These are phyloP conservation scores for Hylia prasina DNA, from an alignment of 2,113 vertebrate species.

Conservation along the genomic window DNA sequence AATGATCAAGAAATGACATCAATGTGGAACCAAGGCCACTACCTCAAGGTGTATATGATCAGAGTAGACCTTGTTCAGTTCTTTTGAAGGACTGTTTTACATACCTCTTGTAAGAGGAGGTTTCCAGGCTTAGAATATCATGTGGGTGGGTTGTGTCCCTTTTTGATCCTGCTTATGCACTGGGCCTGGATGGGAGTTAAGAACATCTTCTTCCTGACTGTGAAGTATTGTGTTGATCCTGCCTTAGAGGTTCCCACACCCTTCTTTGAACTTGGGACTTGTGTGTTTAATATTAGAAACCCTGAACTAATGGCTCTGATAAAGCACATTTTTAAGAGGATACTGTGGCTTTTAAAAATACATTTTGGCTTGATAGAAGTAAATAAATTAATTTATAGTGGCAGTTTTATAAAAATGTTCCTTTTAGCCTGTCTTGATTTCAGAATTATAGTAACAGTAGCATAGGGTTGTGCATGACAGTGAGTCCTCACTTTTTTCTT, in stretches of 20 bases:
- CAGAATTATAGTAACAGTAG: not conserved
- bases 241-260: not conserved
- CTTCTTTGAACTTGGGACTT: not conserved
- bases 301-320: conserved; percentile 8
- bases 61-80: not conserved
- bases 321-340: conserved; percentile 15
- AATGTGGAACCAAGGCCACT: not conserved
- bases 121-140: not conserved
- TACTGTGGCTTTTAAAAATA: conserved; percentile 38
- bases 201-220: not conserved
- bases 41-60: not conserved
- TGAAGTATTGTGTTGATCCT: not conserved
- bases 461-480: not conserved
- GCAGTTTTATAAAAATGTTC: not conserved
- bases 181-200: not conserved
- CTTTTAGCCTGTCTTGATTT: conserved; percentile 2
- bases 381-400: not conserved
- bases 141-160: not conserved
- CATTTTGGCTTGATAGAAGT: not conserved
- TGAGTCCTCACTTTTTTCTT: not conserved
- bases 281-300: conserved; percentile 17
- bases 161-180: not conserved
- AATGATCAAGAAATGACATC: not conserved
- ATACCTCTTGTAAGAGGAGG: not conserved
- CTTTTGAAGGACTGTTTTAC: not conserved